Base-by-base conservation (phyloP, 1,140 invertebrate species). In the Diachasmimorpha longicaudata region DNA sequence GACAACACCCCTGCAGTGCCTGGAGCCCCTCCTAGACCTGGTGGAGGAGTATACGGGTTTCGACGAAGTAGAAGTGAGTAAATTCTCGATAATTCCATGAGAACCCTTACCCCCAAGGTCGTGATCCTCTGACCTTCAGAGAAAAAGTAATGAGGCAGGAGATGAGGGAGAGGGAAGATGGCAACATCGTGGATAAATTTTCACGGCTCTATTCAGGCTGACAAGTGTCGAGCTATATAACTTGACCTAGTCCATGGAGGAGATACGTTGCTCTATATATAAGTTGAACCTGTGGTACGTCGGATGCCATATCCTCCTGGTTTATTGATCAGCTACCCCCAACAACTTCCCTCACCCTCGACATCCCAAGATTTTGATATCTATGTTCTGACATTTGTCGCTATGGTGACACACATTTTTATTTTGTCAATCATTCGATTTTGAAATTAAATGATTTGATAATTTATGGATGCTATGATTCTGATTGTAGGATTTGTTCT, bases 1-100 rank as follows among this genome's bases (percentile, higher is more conserved):
- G 0, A 99, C 98, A 16, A 99, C 97, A 37, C 95, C 98, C n/a
- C 91, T 99, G 66, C 92, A 95, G 75, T 98, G 98, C 85, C 90
- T 99, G 78, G 93, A 95, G 82, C 92, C 93, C 2, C 90, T 99
- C 74, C 90, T 99, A 72, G 87, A 95, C 72, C 89, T 99, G 73
- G 97, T 97, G 0, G 92, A 95, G 78, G 91, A 95, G 79, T 94
- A 94, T 80, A 94, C 96, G 78, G 96, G 96, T 36, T 97, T 97
- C 87, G 93, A 95, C 83, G 85, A 92, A 90, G 92, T 96, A 19
- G 90, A 93, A 89, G 94, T 94, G 87, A 87, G 79, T 81, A 75
- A 39, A 13, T 36, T 42, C 67, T 10, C n/a, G 42, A 70, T 70
- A 69, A 19, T 23, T 69, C 37, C n/a, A 19, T 68, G 21, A 39